phyloP scores from a whole-genome alignment of 1,140 invertebrate genomes.

The Phenacoccus solenopsis region DNA sequence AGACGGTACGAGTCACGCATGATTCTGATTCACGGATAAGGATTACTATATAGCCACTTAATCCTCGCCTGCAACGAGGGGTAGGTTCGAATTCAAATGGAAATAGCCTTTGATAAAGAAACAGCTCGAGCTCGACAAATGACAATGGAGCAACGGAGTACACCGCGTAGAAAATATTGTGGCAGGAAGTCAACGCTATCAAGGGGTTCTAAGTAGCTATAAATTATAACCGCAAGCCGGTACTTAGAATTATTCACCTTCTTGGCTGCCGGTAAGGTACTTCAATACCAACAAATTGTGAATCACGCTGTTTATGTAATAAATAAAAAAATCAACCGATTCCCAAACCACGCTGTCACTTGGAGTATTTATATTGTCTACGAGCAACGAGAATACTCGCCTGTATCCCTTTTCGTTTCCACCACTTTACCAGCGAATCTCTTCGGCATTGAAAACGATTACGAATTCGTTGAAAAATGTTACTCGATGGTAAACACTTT shows the following conservation, averaged over 20 bases:
- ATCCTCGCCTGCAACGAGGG: background rate
- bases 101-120: constrained; percentile 7
- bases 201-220: constrained; percentile 15
- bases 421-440: too few relatives aligned
- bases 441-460: background rate
- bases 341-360: background rate
- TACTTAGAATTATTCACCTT: background rate
- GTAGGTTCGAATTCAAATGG: constrained; percentile 9
- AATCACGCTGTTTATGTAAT: background rate
- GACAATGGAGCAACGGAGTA: background rate
- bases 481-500: background rate
- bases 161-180: constrained; percentile 4
- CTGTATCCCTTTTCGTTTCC: too few relatives aligned
- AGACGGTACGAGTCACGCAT: background rate
- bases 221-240: constrained; percentile 11
- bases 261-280: background rate
- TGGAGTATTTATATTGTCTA: background rate
- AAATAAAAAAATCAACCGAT: background rate
- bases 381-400: background rate
- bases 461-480: background rate
- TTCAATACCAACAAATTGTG: background rate
- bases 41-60: constrained; percentile 15
- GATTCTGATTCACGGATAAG: constrained; percentile 10
- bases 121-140: background rate
- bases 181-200: constrained; percentile 6